Evolutionary conservation across 2,113 vertebrate genomes (phyloP).

Genomic region (Elaphurus davidianus): DNA sequence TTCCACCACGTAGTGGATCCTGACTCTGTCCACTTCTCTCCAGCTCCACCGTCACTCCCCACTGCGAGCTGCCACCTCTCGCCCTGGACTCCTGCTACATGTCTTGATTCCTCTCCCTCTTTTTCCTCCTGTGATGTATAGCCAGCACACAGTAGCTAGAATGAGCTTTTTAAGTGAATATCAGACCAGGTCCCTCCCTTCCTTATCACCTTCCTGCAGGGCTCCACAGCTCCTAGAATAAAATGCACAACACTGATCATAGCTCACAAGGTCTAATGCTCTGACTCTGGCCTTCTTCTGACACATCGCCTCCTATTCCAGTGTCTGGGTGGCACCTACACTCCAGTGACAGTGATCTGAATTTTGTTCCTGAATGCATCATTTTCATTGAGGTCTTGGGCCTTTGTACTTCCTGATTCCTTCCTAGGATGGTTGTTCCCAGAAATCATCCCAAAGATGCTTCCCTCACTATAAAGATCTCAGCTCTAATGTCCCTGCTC

Average conservation of each 20-base stretch:
- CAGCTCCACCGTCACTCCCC: not conserved
- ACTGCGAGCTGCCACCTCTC: not conserved
- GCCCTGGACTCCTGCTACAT: not conserved
- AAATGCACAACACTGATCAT: not conserved
- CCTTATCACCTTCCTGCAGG: not conserved
- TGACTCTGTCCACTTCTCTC: not conserved
- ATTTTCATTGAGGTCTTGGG: not conserved
- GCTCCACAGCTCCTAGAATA: not conserved
- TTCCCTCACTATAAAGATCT: not conserved
- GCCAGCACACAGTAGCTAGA: not conserved
- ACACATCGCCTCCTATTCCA: not conserved
- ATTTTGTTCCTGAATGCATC: not conserved
- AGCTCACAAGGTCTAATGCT: not conserved
- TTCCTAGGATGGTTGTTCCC: not conserved
- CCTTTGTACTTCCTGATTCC: not conserved
- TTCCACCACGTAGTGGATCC: not conserved
- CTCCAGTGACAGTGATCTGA: not conserved
- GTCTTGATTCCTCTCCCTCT: not conserved
- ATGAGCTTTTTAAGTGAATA: not conserved
- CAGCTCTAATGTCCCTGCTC: slow-evolving; percentile 4
- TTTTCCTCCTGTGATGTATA: not conserved
- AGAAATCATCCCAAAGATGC: not conserved
- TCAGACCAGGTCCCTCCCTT: not conserved
- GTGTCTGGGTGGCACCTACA: not conserved
- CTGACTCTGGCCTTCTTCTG: not conserved